These are phyloP conservation scores for Siphonodentalium dalli DNA, from an alignment of 2,888 invertebrate genomes.

Conservation along the genomic window DNA sequence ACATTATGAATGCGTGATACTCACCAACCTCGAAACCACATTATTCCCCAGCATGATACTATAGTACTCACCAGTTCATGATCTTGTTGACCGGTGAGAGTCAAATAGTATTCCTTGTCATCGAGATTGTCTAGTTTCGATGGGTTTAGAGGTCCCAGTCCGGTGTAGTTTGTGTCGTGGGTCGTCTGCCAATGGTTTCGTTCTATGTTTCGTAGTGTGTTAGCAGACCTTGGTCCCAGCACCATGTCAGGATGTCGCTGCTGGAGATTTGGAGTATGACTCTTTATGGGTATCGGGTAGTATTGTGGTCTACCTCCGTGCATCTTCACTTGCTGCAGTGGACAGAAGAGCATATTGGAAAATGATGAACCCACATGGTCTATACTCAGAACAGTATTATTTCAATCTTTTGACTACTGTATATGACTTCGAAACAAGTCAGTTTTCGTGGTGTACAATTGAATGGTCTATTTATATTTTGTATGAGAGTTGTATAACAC, in stretches of 20 bases:
- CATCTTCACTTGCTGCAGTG: constrained; percentile 45
- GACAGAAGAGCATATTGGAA: not conserved
- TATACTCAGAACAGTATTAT: no score
- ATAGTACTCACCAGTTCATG: constrained; percentile 47
- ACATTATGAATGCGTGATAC: no score
- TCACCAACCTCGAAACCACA: no score
- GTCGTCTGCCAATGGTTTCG: constrained; percentile 59
- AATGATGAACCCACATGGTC: no score
- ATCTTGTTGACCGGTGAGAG: constrained; percentile 41
- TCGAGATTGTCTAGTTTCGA: constrained; percentile 55
- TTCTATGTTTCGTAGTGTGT: constrained; percentile 56
- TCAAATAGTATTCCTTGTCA: constrained; percentile 41
- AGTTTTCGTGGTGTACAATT: no score
- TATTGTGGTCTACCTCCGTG: constrained; percentile 47
- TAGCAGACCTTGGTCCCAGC: constrained; percentile 45
- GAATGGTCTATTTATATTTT: no score
- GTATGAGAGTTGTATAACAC: no score
- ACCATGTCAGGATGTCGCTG: constrained; percentile 39
- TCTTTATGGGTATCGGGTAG: constrained; percentile 58
- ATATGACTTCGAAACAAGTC: no score
- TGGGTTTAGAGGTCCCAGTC: constrained; percentile 56
- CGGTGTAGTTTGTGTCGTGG: constrained; percentile 54
- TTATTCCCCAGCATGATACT: no score
- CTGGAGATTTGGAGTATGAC: constrained; percentile 53
- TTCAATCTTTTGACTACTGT: no score